A percentile compares a stretch with the other conserved stretches of the same genome.
Conservation (phyloP, 2,888 invertebrate genomes). For the Cantharis flavilabris region DNA sequence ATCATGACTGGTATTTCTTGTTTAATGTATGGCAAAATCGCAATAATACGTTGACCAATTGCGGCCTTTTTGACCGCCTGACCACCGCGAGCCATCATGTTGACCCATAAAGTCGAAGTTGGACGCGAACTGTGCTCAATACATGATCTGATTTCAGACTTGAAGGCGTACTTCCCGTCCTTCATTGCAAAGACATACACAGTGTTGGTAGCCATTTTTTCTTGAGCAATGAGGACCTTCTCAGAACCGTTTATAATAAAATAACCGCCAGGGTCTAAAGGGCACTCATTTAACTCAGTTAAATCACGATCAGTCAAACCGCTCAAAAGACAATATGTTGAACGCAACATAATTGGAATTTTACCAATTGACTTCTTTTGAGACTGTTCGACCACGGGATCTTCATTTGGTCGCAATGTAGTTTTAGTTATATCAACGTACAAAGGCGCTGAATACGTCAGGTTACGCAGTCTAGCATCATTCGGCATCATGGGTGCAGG, state of each 20-base stretch:
- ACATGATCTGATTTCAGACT: slow-evolving; percentile 96
- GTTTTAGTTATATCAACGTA: slow-evolving; percentile 99
- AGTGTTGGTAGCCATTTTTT: slow-evolving; percentile 99
- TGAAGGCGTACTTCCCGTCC: slow-evolving; percentile 98
- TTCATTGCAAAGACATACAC: slow-evolving; percentile 99
- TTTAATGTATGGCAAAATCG: slow-evolving; percentile 97
- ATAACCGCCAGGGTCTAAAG: slow-evolving; percentile 98
- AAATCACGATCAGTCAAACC: slow-evolving; percentile 98
- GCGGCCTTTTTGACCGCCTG: slow-evolving; percentile 98
- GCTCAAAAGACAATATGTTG: slow-evolving; percentile 93
- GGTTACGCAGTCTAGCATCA: slow-evolving; percentile 94
- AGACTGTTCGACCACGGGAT: slow-evolving; percentile 82
- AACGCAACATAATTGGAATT: slow-evolving; percentile 99
- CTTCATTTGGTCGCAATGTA: slow-evolving; percentile 87
- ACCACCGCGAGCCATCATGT: slow-evolving; percentile 99
- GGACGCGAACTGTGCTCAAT: slow-evolving; percentile 92
- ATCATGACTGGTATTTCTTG: slow-evolving; percentile 99
- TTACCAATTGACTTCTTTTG: slow-evolving; percentile 81
- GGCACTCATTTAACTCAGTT: slow-evolving; percentile 98
- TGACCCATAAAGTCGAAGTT: slow-evolving; percentile 97
- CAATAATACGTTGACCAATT: slow-evolving; percentile 97
- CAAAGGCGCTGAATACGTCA: slow-evolving; percentile 97
- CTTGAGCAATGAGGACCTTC: slow-evolving; percentile 92
- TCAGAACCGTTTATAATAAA: slow-evolving; percentile 99
- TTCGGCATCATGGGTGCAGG: slow-evolving; percentile 99